Evolutionary conservation across 2,888 invertebrate genomes (phyloP).

Genomic region (Zelleria hepariella): DNA sequence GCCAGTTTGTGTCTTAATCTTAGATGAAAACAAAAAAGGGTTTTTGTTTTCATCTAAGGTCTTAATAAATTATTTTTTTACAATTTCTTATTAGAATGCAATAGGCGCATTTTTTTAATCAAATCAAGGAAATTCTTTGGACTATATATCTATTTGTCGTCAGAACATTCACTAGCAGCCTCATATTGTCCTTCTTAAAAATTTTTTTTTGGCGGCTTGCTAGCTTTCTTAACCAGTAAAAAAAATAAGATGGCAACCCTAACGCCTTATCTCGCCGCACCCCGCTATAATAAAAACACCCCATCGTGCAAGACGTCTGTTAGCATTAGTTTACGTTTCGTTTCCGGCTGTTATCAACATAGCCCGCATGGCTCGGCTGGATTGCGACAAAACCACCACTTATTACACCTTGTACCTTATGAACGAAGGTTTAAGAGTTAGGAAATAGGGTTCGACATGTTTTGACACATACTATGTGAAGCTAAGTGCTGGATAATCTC

Average conservation of each 20-base stretch:
- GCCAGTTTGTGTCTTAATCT: too few relatives aligned
- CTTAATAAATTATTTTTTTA: too few relatives aligned
- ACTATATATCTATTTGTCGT: too few relatives aligned
- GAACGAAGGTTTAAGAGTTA: neutral
- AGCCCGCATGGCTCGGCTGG: slow-evolving; percentile 1
- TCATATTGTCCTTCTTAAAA: too few relatives aligned
- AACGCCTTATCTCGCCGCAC: slow-evolving; percentile 35
- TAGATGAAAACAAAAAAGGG: too few relatives aligned
- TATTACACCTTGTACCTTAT: neutral
- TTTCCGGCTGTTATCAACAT: slow-evolving; percentile 3
- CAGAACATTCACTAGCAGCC: too few relatives aligned
- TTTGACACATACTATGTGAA: neutral
- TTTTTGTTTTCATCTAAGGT: too few relatives aligned
- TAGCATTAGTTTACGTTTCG: neutral
- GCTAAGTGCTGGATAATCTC: neutral
- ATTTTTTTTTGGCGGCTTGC: too few relatives aligned
- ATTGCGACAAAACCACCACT: neutral
- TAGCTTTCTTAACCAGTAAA: neutral
- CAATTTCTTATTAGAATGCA: too few relatives aligned
- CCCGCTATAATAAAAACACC: slow-evolving; percentile 18
- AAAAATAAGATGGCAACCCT: slow-evolving; percentile 26
- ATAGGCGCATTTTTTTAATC: too few relatives aligned
- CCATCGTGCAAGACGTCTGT: slow-evolving; percentile 4
- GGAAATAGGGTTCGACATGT: neutral
- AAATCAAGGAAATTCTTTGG: too few relatives aligned